Base-by-base conservation (phyloP, 92 coral and sea anemone species). In the Phymanthus crucifer region DNA sequence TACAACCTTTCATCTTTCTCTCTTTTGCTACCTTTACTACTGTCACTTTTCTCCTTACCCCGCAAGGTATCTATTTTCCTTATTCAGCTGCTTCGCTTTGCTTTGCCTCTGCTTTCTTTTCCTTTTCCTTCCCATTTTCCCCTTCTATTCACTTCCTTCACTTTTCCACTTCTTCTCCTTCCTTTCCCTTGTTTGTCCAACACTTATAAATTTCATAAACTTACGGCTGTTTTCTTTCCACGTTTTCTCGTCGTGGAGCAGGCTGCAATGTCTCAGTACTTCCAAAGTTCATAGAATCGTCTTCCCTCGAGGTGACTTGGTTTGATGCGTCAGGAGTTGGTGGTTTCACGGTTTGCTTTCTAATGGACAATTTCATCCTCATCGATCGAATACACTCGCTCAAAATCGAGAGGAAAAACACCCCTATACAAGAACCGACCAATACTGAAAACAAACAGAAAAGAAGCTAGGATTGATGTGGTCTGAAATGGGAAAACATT, bases 391-490 rank as follows among this genome's bases (percentile, higher is more conserved):
- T 72, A 36, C 87, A 89, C 52, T 89, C 93, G 75, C 85, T 81
- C 29, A 89, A 74, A 3, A 83, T 33, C 17, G 93, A 78, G 64
- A 89, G 73, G 38, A 89, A n/a, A 32, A 89, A 73, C 32, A 86
- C 81, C 18, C 85, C 93, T 50, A 85, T 40, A 71, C 93, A 89
- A 46, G 93, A 89, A 27, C 90, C 93, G 58, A 86, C 67, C 71
- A 89, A 47, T 61, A 86, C 93, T 89, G 68, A 77, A 77, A 58
- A 61, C 12, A 61, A 11, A 61, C 1, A 2, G 34, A 61, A 2
- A 29, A 4, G 6, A 24, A 26, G 26, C 34, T 17, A 34, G 26
- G 68, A 61, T 17, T n/a, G n/a, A 24, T 0, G 9, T 43, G 10
- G 43, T 38, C 7, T 4, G 7, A 38, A 4, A 0, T 38, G 10